Evolutionary conservation across 2,888 invertebrate species (phyloP).

Genomic region (Carcina quercana): DNA sequence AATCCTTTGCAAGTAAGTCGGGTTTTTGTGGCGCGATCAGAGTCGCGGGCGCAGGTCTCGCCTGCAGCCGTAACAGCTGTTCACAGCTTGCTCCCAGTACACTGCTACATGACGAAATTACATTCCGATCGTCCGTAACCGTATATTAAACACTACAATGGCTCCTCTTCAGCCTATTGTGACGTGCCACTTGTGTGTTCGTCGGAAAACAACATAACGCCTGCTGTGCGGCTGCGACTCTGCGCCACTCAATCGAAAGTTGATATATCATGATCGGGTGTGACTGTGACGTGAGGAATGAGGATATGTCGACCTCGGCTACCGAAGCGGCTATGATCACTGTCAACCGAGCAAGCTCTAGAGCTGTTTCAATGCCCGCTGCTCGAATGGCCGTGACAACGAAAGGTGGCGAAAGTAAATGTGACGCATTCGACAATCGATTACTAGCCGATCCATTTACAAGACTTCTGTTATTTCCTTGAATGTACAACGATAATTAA

Average conservation of each 20-base stretch:
- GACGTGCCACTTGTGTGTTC: slow-evolving; percentile 30
- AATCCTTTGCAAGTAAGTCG: slow-evolving; percentile 88
- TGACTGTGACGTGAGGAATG: slow-evolving; percentile 21
- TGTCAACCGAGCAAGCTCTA: slow-evolving; percentile 27
- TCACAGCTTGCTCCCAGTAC: slow-evolving; percentile 24
- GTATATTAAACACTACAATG: slow-evolving; percentile 36
- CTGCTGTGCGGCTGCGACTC: slow-evolving; percentile 20
- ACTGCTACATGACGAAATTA: slow-evolving; percentile 36
- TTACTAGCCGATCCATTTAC: slow-evolving; percentile 27
- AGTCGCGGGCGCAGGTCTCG: background rate
- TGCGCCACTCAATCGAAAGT: slow-evolving; percentile 29
- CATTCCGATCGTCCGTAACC: slow-evolving; percentile 30
- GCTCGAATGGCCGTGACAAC: slow-evolving; percentile 48
- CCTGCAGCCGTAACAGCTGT: slow-evolving; percentile 48
- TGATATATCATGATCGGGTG: slow-evolving; percentile 27
- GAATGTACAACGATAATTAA: slow-evolving; percentile 1
- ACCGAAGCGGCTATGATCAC: slow-evolving; percentile 37
- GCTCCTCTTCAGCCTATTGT: slow-evolving; percentile 33
- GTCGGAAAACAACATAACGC: slow-evolving; percentile 30
- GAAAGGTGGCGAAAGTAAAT: slow-evolving; percentile 65
- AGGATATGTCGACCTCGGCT: slow-evolving; percentile 37
- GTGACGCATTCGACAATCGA: slow-evolving; percentile 40
- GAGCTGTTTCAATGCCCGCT: slow-evolving; percentile 33
- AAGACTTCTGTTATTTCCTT: slow-evolving; percentile 12
- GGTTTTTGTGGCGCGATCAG: slow-evolving; percentile 7